Conservation (phyloP, 2,797 vertebrate genomes). For the Pseudocheirus occidentalis region DNA sequence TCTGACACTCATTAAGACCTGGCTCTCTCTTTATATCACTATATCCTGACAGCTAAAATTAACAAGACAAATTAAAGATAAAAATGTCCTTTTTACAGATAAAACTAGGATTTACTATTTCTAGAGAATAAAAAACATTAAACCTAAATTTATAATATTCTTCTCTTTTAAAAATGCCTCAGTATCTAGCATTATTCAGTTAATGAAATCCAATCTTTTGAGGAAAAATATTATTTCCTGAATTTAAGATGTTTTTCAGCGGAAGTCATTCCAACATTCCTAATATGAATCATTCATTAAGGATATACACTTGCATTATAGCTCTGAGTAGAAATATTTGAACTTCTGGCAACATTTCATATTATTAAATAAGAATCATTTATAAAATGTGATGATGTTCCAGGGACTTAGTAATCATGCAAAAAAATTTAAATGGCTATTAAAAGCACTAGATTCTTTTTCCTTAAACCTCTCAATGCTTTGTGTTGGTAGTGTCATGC, state of each 20-base stretch:
- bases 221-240: conserved; percentile 65
- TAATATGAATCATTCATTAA: conserved; percentile 73
- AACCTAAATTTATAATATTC: conserved; percentile 48
- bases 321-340: conserved; percentile 63
- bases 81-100: conserved; percentile 32
- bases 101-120: conserved; percentile 60
- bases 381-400: conserved; percentile 58
- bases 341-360: conserved; percentile 63
- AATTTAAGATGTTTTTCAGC: conserved; percentile 73
- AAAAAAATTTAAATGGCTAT: conserved; percentile 54
- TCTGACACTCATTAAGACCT: conserved; percentile 36
- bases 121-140: conserved; percentile 56
- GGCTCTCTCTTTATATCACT: conserved; percentile 39
- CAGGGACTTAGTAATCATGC: conserved; percentile 36
- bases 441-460: conserved; percentile 43
- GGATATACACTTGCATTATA: conserved; percentile 60
- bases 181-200: conserved; percentile 65
- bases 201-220: conserved; percentile 69
- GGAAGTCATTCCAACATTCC: conserved; percentile 70
- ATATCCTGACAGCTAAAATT: conserved; percentile 42
- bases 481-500: conserved; percentile 40
- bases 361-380: conserved; percentile 68
- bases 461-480: conserved; percentile 46
- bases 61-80: conserved; percentile 61
- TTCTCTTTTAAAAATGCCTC: conserved; percentile 72